Conservation (phyloP, 1,140 invertebrate species). For the Calycopis cecrops region DNA sequence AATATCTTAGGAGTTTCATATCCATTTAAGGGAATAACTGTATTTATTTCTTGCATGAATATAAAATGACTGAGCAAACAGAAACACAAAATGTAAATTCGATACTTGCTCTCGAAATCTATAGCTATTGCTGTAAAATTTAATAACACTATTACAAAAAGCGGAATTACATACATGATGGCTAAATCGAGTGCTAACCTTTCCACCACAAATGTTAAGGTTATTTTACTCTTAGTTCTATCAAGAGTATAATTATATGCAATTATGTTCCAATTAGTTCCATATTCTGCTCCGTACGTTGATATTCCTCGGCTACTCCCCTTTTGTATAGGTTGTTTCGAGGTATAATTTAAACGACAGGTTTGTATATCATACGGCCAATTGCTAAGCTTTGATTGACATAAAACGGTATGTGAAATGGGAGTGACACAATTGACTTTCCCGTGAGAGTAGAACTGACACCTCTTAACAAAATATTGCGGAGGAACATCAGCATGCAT, state of each 20-base stretch:
- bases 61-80: slow-evolving; percentile 34
- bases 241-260: slow-evolving; percentile 26
- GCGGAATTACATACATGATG: slow-evolving; percentile 29
- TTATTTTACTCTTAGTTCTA: slow-evolving; percentile 25
- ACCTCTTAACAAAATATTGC: neutral
- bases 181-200: neutral
- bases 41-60: too few relatives aligned
- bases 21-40: slow-evolving; percentile 32
- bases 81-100: slow-evolving; percentile 26
- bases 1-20: slow-evolving; percentile 32
- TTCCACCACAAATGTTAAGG: too few relatives aligned
- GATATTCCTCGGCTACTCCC: slow-evolving; percentile 10
- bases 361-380: slow-evolving; percentile 40
- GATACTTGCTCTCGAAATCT: too few relatives aligned
- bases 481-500: neutral
- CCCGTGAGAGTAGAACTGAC: slow-evolving; percentile 18
- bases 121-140: too few relatives aligned
- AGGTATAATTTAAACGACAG: slow-evolving; percentile 30
- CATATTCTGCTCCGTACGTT: slow-evolving; percentile 28
- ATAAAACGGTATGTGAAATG: slow-evolving; percentile 10
- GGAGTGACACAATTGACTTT: slow-evolving; percentile 17
- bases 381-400: slow-evolving; percentile 22
- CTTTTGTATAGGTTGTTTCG: slow-evolving; percentile 15
- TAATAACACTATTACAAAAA: slow-evolving; percentile 26
- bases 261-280: slow-evolving; percentile 31